These are phyloP conservation scores for Tapera naevia DNA, from an alignment of 2,797 vertebrate species.

Conservation along the genomic window DNA sequence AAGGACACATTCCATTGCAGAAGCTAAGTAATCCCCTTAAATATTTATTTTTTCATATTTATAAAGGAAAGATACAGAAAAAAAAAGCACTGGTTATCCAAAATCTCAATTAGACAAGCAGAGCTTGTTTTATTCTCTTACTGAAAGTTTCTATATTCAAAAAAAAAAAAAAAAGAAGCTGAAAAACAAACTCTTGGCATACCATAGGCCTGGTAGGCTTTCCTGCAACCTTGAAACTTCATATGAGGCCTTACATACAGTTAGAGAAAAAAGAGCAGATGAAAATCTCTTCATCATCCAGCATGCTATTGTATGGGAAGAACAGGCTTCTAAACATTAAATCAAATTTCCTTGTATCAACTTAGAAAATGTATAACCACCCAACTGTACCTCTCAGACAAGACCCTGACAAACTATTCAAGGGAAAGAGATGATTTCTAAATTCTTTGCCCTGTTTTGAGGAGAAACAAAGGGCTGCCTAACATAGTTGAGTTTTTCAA, in stretches of 20 bases:
- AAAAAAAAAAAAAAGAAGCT: neutral
- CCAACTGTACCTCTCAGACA: neutral
- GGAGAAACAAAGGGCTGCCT: neutral
- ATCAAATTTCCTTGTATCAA: neutral
- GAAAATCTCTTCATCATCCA: neutral
- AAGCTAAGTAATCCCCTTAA: neutral
- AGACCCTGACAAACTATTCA: neutral
- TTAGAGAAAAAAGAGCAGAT: neutral
- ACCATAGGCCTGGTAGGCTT: conserved; percentile 10
- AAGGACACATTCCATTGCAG: neutral
- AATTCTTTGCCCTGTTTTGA: neutral
- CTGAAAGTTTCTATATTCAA: conserved; percentile 3
- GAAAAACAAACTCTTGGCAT: neutral
- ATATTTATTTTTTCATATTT: neutral
- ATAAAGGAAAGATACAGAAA: neutral
- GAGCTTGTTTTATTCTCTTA: conserved; percentile 12
- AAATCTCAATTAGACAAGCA: conserved; percentile 34
- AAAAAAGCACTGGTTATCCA: neutral
- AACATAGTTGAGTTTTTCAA: conserved; percentile 32
- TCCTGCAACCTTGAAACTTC: conserved; percentile 4
- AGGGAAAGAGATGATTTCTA: conserved; percentile 8
- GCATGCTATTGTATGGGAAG: neutral
- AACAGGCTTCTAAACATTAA: conserved; percentile 1
- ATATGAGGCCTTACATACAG: conserved; percentile 3
- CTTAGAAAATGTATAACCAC: neutral